Percentiles rank a stretch among this genome's conserved stretches.
Evolutionary conservation across 1,140 invertebrate genomes (phyloP).

Genomic region (Aplysia californica): DNA sequence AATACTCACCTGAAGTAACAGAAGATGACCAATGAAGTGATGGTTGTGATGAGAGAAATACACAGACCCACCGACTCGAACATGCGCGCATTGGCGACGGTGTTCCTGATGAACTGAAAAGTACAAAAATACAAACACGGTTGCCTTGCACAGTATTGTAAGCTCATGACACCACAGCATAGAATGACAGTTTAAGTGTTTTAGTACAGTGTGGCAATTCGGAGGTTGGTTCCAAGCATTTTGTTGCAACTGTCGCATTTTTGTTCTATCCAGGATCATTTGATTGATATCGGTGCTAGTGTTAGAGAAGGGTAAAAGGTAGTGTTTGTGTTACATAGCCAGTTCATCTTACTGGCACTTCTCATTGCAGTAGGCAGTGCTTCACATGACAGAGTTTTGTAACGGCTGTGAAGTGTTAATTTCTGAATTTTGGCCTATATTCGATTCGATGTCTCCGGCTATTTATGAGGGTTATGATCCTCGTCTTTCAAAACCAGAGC

Average conservation of each 20-base stretch:
- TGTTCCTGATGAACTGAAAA: constrained; percentile 75
- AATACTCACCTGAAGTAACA: constrained; percentile 79
- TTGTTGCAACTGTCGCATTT: neutral
- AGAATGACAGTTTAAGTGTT: neutral
- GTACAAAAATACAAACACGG: constrained; percentile 10
- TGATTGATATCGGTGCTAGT: neutral
- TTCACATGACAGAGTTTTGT: too few relatives aligned
- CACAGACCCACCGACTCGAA: constrained; percentile 86
- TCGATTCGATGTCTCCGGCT: too few relatives aligned
- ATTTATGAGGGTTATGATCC: too few relatives aligned
- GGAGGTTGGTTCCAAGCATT: neutral
- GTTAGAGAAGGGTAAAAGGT: too few relatives aligned
- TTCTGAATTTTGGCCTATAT: too few relatives aligned
- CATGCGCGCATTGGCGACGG: constrained; percentile 79
- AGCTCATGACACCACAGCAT: too few relatives aligned
- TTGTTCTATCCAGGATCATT: neutral
- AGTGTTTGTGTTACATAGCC: too few relatives aligned
- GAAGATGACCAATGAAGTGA: constrained; percentile 84
- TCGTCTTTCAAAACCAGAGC: too few relatives aligned
- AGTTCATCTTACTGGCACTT: too few relatives aligned
- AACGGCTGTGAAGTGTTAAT: too few relatives aligned
- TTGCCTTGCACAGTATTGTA: too few relatives aligned
- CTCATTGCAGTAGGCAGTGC: too few relatives aligned
- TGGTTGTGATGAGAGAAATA: constrained; percentile 80
- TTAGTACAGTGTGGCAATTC: neutral